Conservation (phyloP, 2,113 vertebrate species). For the Ellobius talpinus region DNA sequence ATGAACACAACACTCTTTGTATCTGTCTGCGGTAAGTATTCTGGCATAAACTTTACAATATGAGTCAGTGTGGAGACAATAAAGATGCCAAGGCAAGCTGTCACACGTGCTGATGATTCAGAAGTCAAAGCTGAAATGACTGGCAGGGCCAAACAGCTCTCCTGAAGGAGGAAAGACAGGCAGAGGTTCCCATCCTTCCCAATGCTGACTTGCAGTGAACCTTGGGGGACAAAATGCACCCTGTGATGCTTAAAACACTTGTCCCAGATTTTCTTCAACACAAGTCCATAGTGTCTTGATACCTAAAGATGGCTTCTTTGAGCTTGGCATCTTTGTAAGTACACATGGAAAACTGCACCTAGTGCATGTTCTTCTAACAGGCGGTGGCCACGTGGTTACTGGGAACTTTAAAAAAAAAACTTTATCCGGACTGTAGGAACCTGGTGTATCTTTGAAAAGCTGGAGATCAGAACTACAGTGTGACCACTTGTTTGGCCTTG, state of each 20-base stretch:
- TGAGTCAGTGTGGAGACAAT: background rate
- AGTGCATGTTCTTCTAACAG: background rate
- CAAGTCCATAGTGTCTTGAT: background rate
- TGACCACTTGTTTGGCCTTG: background rate
- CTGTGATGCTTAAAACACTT: too few relatives aligned
- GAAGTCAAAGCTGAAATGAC: background rate
- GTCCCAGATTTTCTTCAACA: background rate
- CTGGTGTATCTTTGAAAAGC: background rate
- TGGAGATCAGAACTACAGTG: accelerated
- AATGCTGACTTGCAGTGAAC: accelerated
- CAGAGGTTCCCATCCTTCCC: too few relatives aligned
- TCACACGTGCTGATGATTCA: background rate
- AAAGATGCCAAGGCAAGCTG: background rate
- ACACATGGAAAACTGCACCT: background rate
- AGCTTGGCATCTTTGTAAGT: background rate
- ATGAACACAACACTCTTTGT: accelerated
- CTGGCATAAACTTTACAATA: background rate
- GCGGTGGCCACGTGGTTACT: background rate
- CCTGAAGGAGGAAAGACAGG: background rate
- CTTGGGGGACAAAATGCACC: background rate
- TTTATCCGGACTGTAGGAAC: background rate
- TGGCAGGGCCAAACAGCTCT: background rate
- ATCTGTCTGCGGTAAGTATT: background rate
- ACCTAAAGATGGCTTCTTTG: background rate
- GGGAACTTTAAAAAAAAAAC: too few relatives aligned